phyloP scores from a whole-genome alignment of 2,113 vertebrate species.

The Puffinus mauretanicus region DNA sequence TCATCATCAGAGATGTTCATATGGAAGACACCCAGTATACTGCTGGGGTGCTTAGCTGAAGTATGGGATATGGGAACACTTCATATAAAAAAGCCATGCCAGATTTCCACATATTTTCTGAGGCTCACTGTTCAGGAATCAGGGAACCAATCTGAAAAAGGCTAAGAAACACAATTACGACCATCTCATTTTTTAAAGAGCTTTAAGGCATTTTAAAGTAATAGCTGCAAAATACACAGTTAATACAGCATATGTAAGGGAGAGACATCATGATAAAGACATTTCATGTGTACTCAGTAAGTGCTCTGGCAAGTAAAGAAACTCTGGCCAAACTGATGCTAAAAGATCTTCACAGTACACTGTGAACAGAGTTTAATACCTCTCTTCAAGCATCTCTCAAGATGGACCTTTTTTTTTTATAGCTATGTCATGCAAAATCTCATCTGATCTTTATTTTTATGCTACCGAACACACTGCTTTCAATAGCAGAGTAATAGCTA shows the following conservation, averaged over 20 bases:
- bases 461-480: background rate
- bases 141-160: background rate
- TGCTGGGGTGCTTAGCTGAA: background rate
- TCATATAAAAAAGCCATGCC: background rate
- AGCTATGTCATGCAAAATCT: background rate
- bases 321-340: background rate
- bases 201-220: background rate
- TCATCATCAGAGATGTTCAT: background rate
- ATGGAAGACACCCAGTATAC: rapidly evolving
- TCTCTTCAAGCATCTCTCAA: background rate
- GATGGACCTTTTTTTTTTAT: background rate
- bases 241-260: background rate
- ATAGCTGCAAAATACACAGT: background rate
- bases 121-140: background rate
- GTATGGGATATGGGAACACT: background rate
- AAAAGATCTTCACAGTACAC: background rate
- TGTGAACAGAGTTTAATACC: background rate
- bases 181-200: background rate
- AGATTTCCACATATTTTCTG: background rate
- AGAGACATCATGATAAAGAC: background rate
- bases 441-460: background rate
- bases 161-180: background rate
- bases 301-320: background rate
- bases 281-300: background rate
- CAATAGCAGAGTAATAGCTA: background rate